Percentiles rank a stretch among this genome's conserved stretches.
phyloP scores from a whole-genome alignment of 2,888 invertebrate species.

The Ophion slaviceki region DNA sequence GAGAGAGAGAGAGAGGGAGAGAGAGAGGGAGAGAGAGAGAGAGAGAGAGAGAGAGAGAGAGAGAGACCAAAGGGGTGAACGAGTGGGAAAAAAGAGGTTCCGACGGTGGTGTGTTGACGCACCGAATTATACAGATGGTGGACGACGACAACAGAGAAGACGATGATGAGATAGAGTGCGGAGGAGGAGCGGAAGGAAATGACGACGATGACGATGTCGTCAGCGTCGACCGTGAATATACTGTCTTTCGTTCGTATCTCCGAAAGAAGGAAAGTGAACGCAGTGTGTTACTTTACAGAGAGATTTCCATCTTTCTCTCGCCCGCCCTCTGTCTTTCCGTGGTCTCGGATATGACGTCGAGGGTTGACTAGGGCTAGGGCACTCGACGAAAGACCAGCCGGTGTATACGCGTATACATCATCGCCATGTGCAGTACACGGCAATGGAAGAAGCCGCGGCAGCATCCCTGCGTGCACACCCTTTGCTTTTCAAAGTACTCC shows the following conservation, averaged over 20 bases:
- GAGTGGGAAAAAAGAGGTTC: slow-evolving; percentile 55
- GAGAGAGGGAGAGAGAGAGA: slow-evolving; percentile 5
- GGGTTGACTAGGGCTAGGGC: slow-evolving; percentile 76
- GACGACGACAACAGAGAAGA: slow-evolving; percentile 61
- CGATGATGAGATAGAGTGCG: slow-evolving; percentile 26
- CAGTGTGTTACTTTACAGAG: slow-evolving; percentile 42
- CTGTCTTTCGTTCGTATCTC: slow-evolving; percentile 51
- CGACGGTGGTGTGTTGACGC: slow-evolving; percentile 72
- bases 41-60: background rate
- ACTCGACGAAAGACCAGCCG: slow-evolving; percentile 68
- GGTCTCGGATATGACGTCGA: slow-evolving; percentile 73
- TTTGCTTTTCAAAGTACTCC: slow-evolving; percentile 70
- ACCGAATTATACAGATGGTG: slow-evolving; percentile 77
- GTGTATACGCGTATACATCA: slow-evolving; percentile 6
- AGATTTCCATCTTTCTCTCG: slow-evolving; percentile 29
- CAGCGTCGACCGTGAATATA: slow-evolving; percentile 24
- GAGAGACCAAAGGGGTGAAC: slow-evolving; percentile 31
- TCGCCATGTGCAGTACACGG: slow-evolving; percentile 39
- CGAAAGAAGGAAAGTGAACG: slow-evolving; percentile 56
- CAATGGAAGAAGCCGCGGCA: slow-evolving; percentile 48
- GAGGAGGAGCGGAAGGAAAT: background rate
- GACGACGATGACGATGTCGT: slow-evolving; percentile 37
- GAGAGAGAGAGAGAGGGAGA: slow-evolving; percentile 1
- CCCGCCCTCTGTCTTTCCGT: slow-evolving; percentile 44
- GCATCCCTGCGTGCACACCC: slow-evolving; percentile 59